Evolutionary conservation across 2,888 invertebrate genomes (phyloP).

Genomic region (Thelaira solivaga): DNA sequence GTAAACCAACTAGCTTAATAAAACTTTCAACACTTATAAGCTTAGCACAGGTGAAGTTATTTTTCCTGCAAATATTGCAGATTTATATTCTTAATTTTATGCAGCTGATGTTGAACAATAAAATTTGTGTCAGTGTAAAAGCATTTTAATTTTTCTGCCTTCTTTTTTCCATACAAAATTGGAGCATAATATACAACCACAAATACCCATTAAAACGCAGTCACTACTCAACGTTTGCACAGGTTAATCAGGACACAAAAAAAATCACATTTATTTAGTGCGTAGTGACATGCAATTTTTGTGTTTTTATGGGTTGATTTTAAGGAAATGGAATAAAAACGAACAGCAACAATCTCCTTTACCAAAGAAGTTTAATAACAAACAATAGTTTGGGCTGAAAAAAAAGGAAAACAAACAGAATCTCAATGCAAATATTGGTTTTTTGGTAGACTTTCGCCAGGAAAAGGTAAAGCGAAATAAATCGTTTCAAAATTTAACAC

Average conservation of each 20-base stretch:
- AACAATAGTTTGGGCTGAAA: constrained; percentile 41
- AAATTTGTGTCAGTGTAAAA: constrained; percentile 42
- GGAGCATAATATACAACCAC: constrained; percentile 27
- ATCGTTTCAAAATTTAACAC: constrained; percentile 36
- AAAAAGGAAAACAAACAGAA: constrained; percentile 29
- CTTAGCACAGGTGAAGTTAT: too few species aligned
- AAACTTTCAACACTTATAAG: too few species aligned
- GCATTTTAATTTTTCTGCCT: constrained; percentile 3
- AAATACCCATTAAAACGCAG: constrained; percentile 10
- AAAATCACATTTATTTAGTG: constrained; percentile 56
- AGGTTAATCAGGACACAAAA: constrained; percentile 46
- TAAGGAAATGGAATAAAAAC: too few species aligned
- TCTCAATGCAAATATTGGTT: constrained; percentile 61
- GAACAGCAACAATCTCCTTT: neutral
- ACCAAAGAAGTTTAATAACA: constrained; percentile 17
- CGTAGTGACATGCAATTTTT: constrained; percentile 61
- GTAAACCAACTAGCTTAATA: too few species aligned
- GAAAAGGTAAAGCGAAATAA: constrained; percentile 16
- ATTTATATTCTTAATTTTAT: too few species aligned
- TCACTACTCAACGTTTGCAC: constrained; percentile 38
- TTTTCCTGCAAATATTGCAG: too few species aligned
- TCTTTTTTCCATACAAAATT: constrained; percentile 28
- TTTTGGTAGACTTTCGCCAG: constrained; percentile 55
- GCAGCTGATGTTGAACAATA: too few species aligned
- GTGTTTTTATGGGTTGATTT: constrained; percentile 6